These are phyloP conservation scores for Ephialtes manifestator DNA, from an alignment of 2,888 invertebrate species.

Conservation along the genomic window DNA sequence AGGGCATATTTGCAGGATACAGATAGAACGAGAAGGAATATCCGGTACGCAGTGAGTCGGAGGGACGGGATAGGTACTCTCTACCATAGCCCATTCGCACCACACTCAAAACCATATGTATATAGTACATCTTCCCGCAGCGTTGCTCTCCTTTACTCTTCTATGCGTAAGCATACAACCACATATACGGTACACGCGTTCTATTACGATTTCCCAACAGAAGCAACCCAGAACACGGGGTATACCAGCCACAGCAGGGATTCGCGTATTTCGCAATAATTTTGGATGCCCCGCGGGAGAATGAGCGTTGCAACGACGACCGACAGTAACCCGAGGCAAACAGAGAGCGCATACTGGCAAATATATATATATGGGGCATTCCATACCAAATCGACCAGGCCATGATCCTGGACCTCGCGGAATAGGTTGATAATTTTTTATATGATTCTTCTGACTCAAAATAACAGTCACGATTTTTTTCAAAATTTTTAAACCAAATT, in stretches of 20 bases:
- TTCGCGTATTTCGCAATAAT: constrained; percentile 66
- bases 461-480: too few relatives aligned
- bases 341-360: constrained; percentile 8
- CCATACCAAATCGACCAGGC: too few relatives aligned
- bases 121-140: constrained; percentile 21
- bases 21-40: constrained; percentile 25
- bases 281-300: constrained; percentile 57
- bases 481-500: too few relatives aligned
- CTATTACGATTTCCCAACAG: constrained; percentile 52
- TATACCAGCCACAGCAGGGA: constrained; percentile 29
- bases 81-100: constrained; percentile 1
- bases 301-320: constrained; percentile 53
- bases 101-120: not conserved
- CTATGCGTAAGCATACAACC: not conserved
- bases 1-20: constrained; percentile 57
- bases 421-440: too few relatives aligned
- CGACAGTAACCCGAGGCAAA: constrained; percentile 33
- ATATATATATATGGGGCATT: not conserved
- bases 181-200: not conserved
- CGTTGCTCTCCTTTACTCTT: constrained; percentile 6
- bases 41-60: not conserved
- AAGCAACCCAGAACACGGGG: constrained; percentile 11
- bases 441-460: too few relatives aligned
- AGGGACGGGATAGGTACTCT: not conserved
- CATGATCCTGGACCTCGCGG: too few relatives aligned